Conservation (phyloP, 2,797 vertebrate species). For the Coregonus ussuriensis region DNA sequence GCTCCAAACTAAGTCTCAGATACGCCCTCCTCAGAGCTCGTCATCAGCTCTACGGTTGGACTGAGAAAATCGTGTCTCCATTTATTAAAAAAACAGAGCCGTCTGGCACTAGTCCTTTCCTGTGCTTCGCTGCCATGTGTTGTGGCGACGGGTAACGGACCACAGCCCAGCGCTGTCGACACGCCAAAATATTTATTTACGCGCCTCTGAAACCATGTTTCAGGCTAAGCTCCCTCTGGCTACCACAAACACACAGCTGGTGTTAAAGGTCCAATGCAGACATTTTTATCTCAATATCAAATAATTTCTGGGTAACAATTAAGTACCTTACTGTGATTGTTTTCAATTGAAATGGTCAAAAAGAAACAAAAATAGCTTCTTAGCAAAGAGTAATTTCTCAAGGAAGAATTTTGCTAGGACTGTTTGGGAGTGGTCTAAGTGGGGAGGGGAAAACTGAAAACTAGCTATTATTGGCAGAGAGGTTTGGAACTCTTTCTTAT, state of each 20-base stretch:
- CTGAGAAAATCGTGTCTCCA: slow-evolving; percentile 14
- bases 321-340: too few relatives aligned
- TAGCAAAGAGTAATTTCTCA: too few relatives aligned
- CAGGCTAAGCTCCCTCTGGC: neutral
- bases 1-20: neutral
- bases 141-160: slow-evolving; percentile 29
- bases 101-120: slow-evolving; percentile 1
- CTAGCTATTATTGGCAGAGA: too few relatives aligned
- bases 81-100: slow-evolving; percentile 31
- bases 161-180: slow-evolving; percentile 13
- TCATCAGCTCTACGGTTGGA: slow-evolving; percentile 7
- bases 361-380: too few relatives aligned
- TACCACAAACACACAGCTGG: neutral
- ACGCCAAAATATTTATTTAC: slow-evolving; percentile 22
- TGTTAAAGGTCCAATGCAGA: neutral
- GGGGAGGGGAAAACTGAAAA: too few relatives aligned
- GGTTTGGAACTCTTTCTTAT: too few relatives aligned
- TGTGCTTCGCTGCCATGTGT: neutral
- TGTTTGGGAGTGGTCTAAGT: too few relatives aligned
- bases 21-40: neutral
- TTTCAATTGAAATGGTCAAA: too few relatives aligned
- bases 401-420: too few relatives aligned
- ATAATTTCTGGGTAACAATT: too few relatives aligned
- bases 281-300: too few relatives aligned
- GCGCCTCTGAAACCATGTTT: slow-evolving; percentile 18